phyloP scores from a whole-genome alignment of 2,888 invertebrate species.

The Fragum fragum region DNA sequence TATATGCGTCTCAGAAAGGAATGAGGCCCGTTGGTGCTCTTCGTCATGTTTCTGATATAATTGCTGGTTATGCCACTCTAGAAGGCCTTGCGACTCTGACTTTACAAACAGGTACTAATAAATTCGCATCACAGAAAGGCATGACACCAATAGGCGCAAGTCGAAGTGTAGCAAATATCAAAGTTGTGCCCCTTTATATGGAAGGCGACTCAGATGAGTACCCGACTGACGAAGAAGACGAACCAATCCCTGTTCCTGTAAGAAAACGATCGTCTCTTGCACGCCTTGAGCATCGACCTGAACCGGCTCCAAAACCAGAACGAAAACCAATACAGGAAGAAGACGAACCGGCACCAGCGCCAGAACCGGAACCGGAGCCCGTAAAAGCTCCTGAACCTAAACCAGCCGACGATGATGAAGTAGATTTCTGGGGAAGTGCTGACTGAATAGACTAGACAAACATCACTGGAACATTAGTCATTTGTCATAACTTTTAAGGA shows the following conservation, averaged over 20 bases:
- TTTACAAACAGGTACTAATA: slow-evolving; percentile 85
- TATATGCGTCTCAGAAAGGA: slow-evolving; percentile 85
- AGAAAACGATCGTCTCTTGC: slow-evolving; percentile 50
- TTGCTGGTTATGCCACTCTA: slow-evolving; percentile 62
- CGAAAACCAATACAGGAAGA: slow-evolving; percentile 27
- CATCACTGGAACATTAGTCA: not conserved
- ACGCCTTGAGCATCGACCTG: slow-evolving; percentile 4
- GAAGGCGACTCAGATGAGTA: slow-evolving; percentile 66
- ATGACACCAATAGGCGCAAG: slow-evolving; percentile 81
- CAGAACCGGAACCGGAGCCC: slow-evolving; percentile 27
- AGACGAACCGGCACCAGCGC: slow-evolving; percentile 34
- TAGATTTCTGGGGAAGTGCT: slow-evolving; percentile 31
- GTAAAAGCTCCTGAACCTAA: not conserved
- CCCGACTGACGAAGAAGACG: slow-evolving; percentile 66
- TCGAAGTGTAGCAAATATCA: slow-evolving; percentile 57
- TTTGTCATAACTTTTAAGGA: not conserved
- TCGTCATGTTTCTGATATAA: slow-evolving; percentile 60
- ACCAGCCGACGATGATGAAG: slow-evolving; percentile 22
- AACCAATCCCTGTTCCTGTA: slow-evolving; percentile 50
- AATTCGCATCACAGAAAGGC: slow-evolving; percentile 84
- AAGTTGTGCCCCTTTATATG: slow-evolving; percentile 56
- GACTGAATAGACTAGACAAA: not conserved
- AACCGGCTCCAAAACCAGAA: slow-evolving; percentile 38
- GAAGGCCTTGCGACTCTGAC: slow-evolving; percentile 78
- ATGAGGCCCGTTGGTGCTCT: slow-evolving; percentile 63